phyloP scores from a whole-genome alignment of 2,113 vertebrate species.

The Odontesthes bonariensis region DNA sequence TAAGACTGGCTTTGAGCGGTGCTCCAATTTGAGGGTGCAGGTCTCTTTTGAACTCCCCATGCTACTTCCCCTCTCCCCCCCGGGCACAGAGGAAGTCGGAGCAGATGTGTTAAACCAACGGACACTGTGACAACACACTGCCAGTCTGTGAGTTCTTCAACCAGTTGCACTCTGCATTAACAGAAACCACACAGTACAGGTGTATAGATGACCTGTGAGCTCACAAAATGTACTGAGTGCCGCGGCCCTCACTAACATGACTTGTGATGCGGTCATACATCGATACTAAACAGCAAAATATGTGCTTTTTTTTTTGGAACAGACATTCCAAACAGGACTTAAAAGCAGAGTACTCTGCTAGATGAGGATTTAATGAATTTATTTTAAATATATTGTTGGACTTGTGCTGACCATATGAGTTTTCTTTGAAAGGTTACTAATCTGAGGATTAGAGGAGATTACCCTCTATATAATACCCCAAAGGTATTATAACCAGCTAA shows the following conservation, averaged over 20 bases:
- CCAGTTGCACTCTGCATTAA: constrained; percentile 41
- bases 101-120: constrained; percentile 75
- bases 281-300: not conserved
- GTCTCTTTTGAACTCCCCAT: constrained; percentile 74
- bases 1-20: constrained; percentile 27
- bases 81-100: constrained; percentile 65
- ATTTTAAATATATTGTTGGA: not conserved
- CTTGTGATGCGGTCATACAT: too few species aligned
- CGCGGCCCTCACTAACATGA: too few species aligned
- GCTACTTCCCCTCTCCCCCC: constrained; percentile 68
- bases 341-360: not conserved
- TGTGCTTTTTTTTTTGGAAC: not conserved
- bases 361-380: not conserved
- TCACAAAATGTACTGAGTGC: too few species aligned
- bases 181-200: constrained; percentile 37
- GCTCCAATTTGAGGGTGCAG: constrained; percentile 59
- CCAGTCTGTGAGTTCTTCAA: constrained; percentile 53
- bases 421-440: constrained; percentile 29
- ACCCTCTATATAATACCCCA: not conserved
- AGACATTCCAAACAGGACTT: not conserved
- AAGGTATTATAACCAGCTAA: constrained; percentile 7
- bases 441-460: constrained; percentile 42
- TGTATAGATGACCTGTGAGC: too few species aligned
- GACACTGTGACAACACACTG: constrained; percentile 73
- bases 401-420: not conserved